These are phyloP conservation scores for Orchestes rusci DNA, from an alignment of 2,888 invertebrate species.

Conservation along the genomic window DNA sequence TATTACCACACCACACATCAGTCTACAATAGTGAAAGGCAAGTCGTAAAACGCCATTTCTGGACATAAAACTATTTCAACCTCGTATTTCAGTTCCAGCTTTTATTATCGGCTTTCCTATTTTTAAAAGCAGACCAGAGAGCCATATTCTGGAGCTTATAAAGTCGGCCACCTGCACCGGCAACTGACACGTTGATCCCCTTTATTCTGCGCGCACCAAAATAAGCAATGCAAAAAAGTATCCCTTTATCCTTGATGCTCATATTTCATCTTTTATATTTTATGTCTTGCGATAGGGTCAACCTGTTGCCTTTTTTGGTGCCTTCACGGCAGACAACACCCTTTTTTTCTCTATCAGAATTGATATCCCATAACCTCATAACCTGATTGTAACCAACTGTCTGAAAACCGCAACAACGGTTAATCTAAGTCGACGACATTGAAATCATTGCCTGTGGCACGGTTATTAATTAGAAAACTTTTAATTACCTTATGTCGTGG, in stretches of 20 bases:
- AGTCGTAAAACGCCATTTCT: conserved; percentile 8
- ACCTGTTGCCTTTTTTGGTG: conserved; percentile 27
- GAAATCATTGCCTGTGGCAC: conserved; percentile 29
- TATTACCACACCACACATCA: background rate
- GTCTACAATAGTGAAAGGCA: conserved; percentile 8
- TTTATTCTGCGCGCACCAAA: conserved; percentile 20
- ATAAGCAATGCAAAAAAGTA: conserved; percentile 23
- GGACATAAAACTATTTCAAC: conserved; percentile 12
- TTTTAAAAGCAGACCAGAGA: conserved; percentile 14
- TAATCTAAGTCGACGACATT: conserved; percentile 21
- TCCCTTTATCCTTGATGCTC: conserved; percentile 18
- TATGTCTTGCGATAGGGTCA: conserved; percentile 27
- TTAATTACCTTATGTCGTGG: conserved; percentile 31
- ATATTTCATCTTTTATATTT: conserved; percentile 28
- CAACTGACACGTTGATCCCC: conserved; percentile 20
- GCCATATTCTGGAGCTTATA: conserved; percentile 21
- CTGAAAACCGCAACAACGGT: conserved; percentile 19
- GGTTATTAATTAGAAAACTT: conserved; percentile 34
- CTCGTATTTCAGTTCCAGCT: conserved; percentile 14
- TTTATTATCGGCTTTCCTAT: conserved; percentile 21
- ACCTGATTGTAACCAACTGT: no score
- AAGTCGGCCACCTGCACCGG: conserved; percentile 22
- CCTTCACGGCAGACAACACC: no score
- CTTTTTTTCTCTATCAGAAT: no score
- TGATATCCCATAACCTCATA: no score